Base-by-base conservation (phyloP, 2,797 vertebrate genomes). In the Alauda arvensis region DNA sequence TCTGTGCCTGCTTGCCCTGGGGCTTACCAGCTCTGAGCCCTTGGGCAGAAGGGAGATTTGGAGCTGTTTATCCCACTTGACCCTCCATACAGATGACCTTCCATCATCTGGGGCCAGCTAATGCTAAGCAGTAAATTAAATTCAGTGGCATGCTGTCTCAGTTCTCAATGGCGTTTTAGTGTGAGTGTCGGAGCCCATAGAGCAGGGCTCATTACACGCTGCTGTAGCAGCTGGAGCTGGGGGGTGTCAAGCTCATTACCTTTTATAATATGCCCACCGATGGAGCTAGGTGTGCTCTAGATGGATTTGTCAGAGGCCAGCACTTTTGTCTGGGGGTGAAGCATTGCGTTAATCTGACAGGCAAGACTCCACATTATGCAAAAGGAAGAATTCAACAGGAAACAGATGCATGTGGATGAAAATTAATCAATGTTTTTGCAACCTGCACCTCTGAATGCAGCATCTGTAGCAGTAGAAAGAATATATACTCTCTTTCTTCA, bases 81-180 rank as follows among this genome's bases (percentile, higher is more conserved):
- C 87, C 89, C 94, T 94, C 94, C 89, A 75, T 91, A 51, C 66
- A 62, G 55, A 91, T 90, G 91, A 93, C 90, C 93, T 90, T 90
- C 90, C 75, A 83, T 91, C 91, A 83, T 87, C 88, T 89, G 90
- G 88, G 87, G 88, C 90, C 93, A 90, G 87, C 90, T 95, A 92
- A 92, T 90, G 77, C 85, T 90, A 95, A 93, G 91, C 80, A 91
- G 87, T 95, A 92, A 95, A 95, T 95, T 94, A 90, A 91, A 94
- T 91, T 91, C 95, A 87, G 90, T 7, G 76, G 59, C 92, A 93
- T 87, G 93, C 93, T 84, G 91, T 89, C 92, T 93, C 43, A 40
- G 85, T 61, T 85, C 91, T 95, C 93, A 94, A 91, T 74, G 92
- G 83, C 0, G 18, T 85, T 89, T 89, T 24, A 85, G 87, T 56